Evolutionary conservation across 2,113 vertebrate genomes (phyloP).

Genomic region (Taxidea taxus): DNA sequence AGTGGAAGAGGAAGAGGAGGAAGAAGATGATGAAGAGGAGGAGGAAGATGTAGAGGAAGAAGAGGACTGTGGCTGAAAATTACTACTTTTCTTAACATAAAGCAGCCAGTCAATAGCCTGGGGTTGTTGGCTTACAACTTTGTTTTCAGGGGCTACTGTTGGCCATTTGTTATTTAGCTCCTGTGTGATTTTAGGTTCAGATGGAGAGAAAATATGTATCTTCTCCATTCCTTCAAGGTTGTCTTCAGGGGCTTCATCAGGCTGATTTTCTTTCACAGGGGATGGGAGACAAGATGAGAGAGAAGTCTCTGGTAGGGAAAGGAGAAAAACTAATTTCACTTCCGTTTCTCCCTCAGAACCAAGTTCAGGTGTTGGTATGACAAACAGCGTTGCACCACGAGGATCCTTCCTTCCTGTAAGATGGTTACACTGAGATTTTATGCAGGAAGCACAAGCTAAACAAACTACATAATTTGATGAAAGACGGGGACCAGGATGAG

Average conservation of each 20-base stretch:
- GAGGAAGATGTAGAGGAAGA: not conserved
- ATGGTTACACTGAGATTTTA: constrained; percentile 64
- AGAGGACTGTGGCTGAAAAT: not conserved
- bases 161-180: not conserved
- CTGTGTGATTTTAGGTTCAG: not conserved
- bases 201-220: not conserved
- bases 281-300: not conserved
- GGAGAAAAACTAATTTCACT: constrained; percentile 59
- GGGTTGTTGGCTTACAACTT: constrained; percentile 3
- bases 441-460: constrained; percentile 66
- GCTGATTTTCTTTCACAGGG: constrained; percentile 9
- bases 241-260: not conserved
- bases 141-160: not conserved
- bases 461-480: constrained; percentile 65
- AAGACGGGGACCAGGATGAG: constrained; percentile 68
- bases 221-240: constrained; percentile 8
- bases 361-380: constrained; percentile 54
- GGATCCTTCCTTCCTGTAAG: constrained; percentile 66
- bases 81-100: constrained; percentile 59
- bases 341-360: constrained; percentile 20
- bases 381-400: constrained; percentile 51
- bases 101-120: constrained; percentile 60
- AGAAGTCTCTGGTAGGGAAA: constrained; percentile 56
- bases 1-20: not conserved
- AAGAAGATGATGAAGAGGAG: not conserved